Evolutionary conservation across 2,113 vertebrate genomes (phyloP), one percentile per base, ranked within the genome.

Genomic region (Todiramphus chloris): DNA sequence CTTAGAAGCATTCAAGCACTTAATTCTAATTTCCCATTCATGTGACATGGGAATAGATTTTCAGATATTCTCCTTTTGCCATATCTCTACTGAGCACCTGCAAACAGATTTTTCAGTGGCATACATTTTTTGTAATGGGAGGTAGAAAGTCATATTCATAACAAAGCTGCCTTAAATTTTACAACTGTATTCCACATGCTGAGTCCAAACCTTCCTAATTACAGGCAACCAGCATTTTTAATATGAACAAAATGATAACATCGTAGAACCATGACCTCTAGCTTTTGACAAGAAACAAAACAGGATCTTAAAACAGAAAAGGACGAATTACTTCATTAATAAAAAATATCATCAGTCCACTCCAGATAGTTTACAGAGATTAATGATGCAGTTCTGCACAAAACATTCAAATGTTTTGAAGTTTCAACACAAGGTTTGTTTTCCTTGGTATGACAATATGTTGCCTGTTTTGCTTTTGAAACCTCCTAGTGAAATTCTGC

Each of bases 251-350:
- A 79, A 69, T 7, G 0, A 48, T 53, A 73, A 37, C 8, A 15
- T 6, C 43, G 23, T 18, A 64, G 60, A 91, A 85, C 39, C 28
- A 20, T 4, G 19, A 56, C 25, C 48, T 67, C 25, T 56, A 73
- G 27, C 28, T 87, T 84, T 93, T 83, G 78, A 79, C 44, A 73
- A 33, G 53, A 92, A 93, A 87, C 28, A 56, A 92, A 93, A 66
- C 12, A 55, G 28, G 16, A 59, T 50, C 30, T 62, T 41, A 67
- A 70, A 77, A 0, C 4, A 60, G 15, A 5, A 89, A 64, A 67
- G 24, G 6, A 62, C 1, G 0, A 23, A 77, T 41, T 4, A 62
- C 11, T 81, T 83, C 12, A 46, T 44, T 46, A 74, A 44, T 9
- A 79, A 39, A 27, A 51, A 58, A 20, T 33, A 66, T 5, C 30